Conservation (phyloP, 1,140 invertebrate genomes). For the Calephelis nemesis region DNA sequence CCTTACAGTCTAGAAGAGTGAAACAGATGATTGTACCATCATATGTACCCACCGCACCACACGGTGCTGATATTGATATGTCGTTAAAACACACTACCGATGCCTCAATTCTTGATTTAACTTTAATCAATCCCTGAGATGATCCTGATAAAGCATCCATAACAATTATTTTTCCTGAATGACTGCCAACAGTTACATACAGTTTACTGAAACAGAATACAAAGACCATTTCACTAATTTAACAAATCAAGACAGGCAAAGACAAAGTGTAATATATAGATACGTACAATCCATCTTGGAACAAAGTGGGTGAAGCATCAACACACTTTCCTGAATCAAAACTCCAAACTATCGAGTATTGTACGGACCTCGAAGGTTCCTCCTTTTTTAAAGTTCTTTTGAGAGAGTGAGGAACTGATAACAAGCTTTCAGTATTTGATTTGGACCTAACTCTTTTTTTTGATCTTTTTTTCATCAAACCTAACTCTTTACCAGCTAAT, state of each 20-base stretch:
- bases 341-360: conserved; percentile 72
- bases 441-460: conserved; percentile 39
- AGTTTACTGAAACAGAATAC: conserved; percentile 48
- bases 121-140: conserved; percentile 48
- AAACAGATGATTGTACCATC: conserved; percentile 84
- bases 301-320: conserved; percentile 83
- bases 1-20: conserved; percentile 74
- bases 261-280: conserved; percentile 2
- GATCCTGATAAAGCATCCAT: conserved; percentile 72
- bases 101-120: conserved; percentile 65
- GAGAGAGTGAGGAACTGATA: conserved; percentile 25
- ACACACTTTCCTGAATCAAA: conserved; percentile 86
- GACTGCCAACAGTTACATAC: conserved; percentile 75
- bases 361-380: conserved; percentile 30
- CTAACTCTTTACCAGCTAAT: conserved; percentile 46
- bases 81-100: conserved; percentile 53
- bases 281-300: conserved; percentile 76
- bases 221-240: background rate
- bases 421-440: conserved; percentile 35
- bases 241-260: background rate
- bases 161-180: conserved; percentile 79
- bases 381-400: conserved; percentile 33
- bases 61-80: conserved; percentile 29
- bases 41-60: conserved; percentile 82
- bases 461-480: conserved; percentile 34